Percentiles rank a stretch among this genome's conserved stretches.
Conservation (phyloP, 2,797 vertebrate genomes). For the Ctenopoma multispine region DNA sequence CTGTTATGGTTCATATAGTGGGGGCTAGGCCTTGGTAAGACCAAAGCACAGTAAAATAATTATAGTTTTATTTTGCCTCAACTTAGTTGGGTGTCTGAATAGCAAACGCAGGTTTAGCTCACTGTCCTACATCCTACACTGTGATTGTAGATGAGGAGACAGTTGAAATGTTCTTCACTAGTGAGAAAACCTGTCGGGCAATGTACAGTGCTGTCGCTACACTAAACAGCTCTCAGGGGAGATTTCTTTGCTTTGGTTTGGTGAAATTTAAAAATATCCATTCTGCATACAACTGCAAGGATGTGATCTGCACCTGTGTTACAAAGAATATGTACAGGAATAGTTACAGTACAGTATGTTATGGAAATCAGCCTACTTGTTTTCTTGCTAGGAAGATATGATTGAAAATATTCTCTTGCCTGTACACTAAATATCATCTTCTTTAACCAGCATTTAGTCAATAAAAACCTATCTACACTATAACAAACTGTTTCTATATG, state of each 20-base stretch:
- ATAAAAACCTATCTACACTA: no score
- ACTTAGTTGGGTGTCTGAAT: neutral
- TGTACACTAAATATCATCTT: no score
- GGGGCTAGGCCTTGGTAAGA: neutral
- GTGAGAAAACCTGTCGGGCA: neutral
- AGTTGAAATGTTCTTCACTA: neutral
- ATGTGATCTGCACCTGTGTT: neutral
- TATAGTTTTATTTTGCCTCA: neutral
- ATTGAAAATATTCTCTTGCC: neutral
- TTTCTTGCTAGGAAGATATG: neutral
- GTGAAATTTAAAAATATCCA: neutral
- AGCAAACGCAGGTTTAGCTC: slow-evolving; percentile 3
- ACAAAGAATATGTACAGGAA: neutral
- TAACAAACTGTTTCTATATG: neutral
- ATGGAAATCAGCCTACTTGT: neutral
- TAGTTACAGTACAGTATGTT: neutral
- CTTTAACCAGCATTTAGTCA: no score
- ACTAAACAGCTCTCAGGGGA: slow-evolving; percentile 2
- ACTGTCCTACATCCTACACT: neutral
- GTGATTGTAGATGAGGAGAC: neutral
- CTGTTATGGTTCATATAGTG: neutral
- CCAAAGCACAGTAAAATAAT: neutral
- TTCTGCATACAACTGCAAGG: neutral
- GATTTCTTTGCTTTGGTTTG: slow-evolving; percentile 12
- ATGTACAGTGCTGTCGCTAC: neutral